Evolutionary conservation across 1,140 invertebrate species (phyloP), one percentile per base, ranked within the genome.

Genomic region (Vanessa tameamea): DNA sequence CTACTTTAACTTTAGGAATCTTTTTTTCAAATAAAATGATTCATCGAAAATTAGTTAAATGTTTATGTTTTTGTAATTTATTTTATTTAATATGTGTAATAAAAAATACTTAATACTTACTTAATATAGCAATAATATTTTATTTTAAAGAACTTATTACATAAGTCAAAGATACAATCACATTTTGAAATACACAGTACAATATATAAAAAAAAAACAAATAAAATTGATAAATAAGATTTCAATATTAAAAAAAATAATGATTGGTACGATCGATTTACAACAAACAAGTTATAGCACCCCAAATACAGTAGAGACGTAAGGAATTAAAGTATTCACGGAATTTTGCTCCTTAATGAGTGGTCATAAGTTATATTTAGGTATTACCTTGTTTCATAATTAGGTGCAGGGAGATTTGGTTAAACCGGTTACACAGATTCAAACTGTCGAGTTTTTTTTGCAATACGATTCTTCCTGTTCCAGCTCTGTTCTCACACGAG

Each of bases 401-500:
- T 43, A 26, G 23, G 72, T 57, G 66, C 75, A 57, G 79, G 73
- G 78, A 80, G 82, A 85, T 89, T 87, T 78, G 84, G 87, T 81
- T 65, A 65, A 84, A 86, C 87, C 87, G 87, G 87, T 88, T 79
- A 68, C 48, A 75, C 82, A 26, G 76, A 82, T 84, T 83, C 74
- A 73, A 76, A 78, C 73, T 64, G 79, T 79, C 73, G 72, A 31
- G 72, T 82, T 87, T 88, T 89, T 89, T 61, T 88, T 86, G 87
- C 87, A 86, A 86, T 81, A 80, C 75, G 76, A 87, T 79, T 86
- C 87, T 88, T 89, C 86, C 87, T 89, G 87, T 67, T 80, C 75
- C 64, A 63, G 75, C 77, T 73, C 79, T 75, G 82, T 78, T 86
- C 82, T 84, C 84, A 81, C 82, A 85, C 82, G 78, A 78, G 75